Conservation (phyloP, 2,888 invertebrate genomes). For the Sthenelais limicola region DNA sequence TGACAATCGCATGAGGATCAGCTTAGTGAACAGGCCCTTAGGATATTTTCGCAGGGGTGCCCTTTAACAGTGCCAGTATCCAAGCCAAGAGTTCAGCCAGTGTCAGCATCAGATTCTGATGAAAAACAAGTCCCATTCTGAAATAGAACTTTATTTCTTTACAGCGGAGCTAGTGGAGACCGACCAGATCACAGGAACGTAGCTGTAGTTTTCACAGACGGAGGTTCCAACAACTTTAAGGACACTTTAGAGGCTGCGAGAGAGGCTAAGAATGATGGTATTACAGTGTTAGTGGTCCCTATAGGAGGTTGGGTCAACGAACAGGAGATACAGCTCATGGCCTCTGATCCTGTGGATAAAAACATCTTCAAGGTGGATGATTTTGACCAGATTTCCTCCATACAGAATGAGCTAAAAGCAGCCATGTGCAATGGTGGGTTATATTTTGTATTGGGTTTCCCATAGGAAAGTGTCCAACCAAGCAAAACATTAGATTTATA, state of each 20-base stretch:
- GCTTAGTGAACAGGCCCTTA: no score
- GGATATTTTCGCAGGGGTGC: no score
- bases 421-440: slow-evolving; percentile 30
- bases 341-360: slow-evolving; percentile 32
- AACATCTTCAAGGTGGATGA: slow-evolving; percentile 13
- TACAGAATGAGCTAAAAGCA: neutral
- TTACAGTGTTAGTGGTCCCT: slow-evolving; percentile 48
- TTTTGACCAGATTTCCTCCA: neutral
- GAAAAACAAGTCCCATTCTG: neutral
- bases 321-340: slow-evolving; percentile 36
- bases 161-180: slow-evolving; percentile 57
- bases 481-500: no score
- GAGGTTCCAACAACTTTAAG: slow-evolving; percentile 37
- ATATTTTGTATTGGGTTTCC: no score
- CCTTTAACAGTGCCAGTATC: no score
- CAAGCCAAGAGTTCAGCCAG: no score
- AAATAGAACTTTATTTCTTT: slow-evolving; percentile 55
- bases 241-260: slow-evolving; percentile 46
- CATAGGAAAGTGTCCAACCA: no score
- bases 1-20: no score
- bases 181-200: slow-evolving; percentile 47
- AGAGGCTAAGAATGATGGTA: slow-evolving; percentile 37
- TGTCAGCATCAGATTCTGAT: no score
- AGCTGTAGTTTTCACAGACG: slow-evolving; percentile 40
- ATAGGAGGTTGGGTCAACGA: slow-evolving; percentile 49